Conservation (phyloP, 2,888 invertebrate genomes). For the Azorinus chamasolen region DNA sequence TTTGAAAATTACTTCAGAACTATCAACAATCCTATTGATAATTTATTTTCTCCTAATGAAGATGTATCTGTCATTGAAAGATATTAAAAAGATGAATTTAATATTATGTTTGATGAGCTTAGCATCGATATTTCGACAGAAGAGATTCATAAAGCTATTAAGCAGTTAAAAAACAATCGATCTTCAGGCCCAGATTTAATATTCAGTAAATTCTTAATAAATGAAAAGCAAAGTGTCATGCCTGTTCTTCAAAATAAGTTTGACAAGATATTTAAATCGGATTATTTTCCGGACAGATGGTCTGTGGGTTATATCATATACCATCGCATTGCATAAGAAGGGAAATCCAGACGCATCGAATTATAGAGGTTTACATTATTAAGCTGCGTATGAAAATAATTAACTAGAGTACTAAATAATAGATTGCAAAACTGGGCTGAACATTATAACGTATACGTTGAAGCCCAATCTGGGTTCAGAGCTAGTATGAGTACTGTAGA, state of each 20-base stretch:
- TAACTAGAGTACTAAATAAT: too few species aligned
- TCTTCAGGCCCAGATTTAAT: conserved; percentile 15
- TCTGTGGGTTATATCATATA: conserved; percentile 22
- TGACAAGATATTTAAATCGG: conserved; percentile 11
- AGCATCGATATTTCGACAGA: conserved; percentile 7
- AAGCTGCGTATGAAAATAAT: conserved; percentile 27
- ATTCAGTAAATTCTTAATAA: conserved; percentile 26
- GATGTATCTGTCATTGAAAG: conserved; percentile 19
- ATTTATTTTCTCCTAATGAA: conserved; percentile 14
- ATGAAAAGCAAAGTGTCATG: conserved; percentile 2
- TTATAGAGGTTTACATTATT: conserved; percentile 23
- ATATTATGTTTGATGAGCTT: conserved; percentile 33
- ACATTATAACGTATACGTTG: too few species aligned
- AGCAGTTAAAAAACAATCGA: conserved; percentile 6
- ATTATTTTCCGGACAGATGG: conserved; percentile 16
- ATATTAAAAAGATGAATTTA: conserved; percentile 22
- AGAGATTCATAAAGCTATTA: conserved; percentile 1
- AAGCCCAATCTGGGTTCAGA: too few species aligned
- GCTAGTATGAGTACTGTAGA: too few species aligned
- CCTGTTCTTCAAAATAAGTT: neutral
- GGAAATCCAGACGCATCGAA: conserved; percentile 29
- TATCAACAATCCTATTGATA: conserved; percentile 8
- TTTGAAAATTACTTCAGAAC: conserved; percentile 16
- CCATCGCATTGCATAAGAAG: conserved; percentile 28
- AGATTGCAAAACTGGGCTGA: too few species aligned